These are phyloP conservation scores for Sebastes oblongus DNA, from an alignment of 2,797 vertebrate species.

Conservation along the genomic window DNA sequence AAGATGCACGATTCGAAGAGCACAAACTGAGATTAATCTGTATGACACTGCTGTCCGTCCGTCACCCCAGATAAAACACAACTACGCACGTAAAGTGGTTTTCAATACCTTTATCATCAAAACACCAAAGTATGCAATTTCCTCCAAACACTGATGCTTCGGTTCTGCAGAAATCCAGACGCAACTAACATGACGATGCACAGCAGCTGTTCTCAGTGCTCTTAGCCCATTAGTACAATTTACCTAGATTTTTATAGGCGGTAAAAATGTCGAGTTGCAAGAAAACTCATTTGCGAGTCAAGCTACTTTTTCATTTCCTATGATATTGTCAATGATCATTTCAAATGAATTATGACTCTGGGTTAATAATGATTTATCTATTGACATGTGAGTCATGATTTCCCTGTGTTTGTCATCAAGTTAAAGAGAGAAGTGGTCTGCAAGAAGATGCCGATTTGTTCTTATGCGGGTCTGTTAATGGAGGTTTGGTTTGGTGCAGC, in stretches of 20 bases:
- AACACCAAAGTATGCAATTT: slow-evolving; percentile 24
- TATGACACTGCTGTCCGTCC: neutral
- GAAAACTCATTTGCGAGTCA: neutral
- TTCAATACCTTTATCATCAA: slow-evolving; percentile 4
- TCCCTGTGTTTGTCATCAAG: neutral
- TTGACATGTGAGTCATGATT: neutral
- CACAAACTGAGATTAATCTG: neutral
- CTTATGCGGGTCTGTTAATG: neutral
- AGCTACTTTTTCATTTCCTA: neutral
- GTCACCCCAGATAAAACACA: neutral
- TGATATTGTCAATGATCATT: neutral
- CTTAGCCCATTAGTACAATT: rapidly evolving
- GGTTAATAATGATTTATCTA: neutral
- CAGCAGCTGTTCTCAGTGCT: neutral
- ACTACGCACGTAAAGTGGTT: slow-evolving; percentile 1
- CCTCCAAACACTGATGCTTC: neutral
- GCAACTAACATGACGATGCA: neutral
- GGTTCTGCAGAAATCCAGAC: neutral
- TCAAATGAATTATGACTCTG: neutral
- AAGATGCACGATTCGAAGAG: neutral
- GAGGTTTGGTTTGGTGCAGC: neutral
- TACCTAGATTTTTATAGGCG: neutral
- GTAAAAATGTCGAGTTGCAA: neutral
- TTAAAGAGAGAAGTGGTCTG: neutral
- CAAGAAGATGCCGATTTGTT: neutral